Evolutionary conservation across 2,113 vertebrate species (phyloP).

Genomic region (Melospiza melodia): DNA sequence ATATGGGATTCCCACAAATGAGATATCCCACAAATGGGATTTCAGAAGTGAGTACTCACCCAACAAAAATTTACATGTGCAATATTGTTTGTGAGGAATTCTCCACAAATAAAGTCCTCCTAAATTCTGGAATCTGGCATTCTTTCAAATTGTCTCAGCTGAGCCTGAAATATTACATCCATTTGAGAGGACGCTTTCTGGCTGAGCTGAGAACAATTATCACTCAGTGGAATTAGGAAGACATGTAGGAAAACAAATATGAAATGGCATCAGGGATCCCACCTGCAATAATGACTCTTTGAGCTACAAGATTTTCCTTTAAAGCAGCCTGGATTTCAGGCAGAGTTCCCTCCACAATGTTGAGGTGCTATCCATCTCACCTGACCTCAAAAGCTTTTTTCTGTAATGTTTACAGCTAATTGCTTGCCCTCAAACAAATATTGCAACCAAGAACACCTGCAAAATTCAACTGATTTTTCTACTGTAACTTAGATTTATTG

Average conservation of each 20-base stretch:
- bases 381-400: background rate
- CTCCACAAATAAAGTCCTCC: background rate
- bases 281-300: background rate
- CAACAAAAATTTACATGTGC: background rate
- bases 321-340: background rate
- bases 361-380: background rate
- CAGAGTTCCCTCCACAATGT: background rate
- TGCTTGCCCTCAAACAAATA: background rate
- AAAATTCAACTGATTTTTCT: background rate
- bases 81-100: background rate
- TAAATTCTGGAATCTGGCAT: background rate
- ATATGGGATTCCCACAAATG: too few species aligned
- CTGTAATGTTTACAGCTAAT: background rate
- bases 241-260: background rate
- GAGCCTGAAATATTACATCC: background rate
- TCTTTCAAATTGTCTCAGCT: background rate
- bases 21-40: too few species aligned
- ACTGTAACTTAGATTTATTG: background rate
- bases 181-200: background rate
- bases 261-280: background rate
- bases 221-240: background rate
- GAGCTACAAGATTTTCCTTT: background rate
- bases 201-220: background rate
- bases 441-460: rapidly evolving
- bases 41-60: background rate